These are phyloP conservation scores for Terrapene triunguis DNA, from an alignment of 2,113 vertebrate species.

Conservation along the genomic window DNA sequence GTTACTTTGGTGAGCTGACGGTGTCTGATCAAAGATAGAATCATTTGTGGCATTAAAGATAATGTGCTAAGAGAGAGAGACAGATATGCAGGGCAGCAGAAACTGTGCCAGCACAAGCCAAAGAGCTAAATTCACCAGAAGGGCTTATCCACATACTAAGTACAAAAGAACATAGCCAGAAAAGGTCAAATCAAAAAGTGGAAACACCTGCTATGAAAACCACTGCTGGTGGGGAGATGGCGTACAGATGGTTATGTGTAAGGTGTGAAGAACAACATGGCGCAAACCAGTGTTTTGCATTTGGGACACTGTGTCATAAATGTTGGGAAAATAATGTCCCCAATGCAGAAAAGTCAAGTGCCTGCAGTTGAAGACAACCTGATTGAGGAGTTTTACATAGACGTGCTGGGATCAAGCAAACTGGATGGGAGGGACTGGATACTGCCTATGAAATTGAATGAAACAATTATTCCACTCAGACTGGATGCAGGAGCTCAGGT, in stretches of 20 bases:
- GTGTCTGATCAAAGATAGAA: not conserved
- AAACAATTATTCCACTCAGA: not conserved
- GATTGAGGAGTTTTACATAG: not conserved
- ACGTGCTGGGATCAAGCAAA: not conserved
- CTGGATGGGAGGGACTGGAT: too few species aligned
- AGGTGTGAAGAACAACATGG: not conserved
- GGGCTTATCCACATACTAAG: not conserved
- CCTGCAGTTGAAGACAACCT: not conserved
- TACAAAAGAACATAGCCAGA: not conserved
- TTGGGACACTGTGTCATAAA: not conserved
- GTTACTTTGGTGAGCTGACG: not conserved
- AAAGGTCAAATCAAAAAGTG: not conserved
- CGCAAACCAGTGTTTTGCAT: not conserved
- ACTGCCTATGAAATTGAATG: too few species aligned
- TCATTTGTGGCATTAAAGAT: not conserved
- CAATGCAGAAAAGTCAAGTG: not conserved
- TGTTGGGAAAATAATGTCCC: not conserved
- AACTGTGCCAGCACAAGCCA: not conserved
- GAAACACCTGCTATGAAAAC: not conserved
- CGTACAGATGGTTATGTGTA: not conserved
- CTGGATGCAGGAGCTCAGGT: not conserved
- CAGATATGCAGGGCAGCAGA: not conserved
- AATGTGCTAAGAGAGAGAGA: not conserved
- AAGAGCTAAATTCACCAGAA: not conserved
- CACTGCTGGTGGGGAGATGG: not conserved